phyloP scores from a whole-genome alignment of 2,888 invertebrate genomes.

The Bembecia ichneumoniformis region DNA sequence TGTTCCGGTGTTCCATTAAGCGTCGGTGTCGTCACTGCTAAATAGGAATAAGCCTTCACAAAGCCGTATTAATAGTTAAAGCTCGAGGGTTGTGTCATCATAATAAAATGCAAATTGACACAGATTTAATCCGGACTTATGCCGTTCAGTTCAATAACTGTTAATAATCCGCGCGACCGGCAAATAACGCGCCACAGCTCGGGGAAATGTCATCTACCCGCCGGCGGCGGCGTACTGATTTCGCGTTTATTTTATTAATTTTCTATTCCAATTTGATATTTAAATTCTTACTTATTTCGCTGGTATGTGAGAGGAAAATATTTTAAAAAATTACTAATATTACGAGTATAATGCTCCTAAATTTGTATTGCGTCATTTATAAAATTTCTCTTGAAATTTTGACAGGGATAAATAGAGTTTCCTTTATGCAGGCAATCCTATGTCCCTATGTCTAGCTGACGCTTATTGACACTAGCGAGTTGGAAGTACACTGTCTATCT shows the following conservation, averaged over 20 bases:
- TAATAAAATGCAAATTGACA: conserved; percentile 69
- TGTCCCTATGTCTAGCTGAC: no score
- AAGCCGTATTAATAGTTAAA: conserved; percentile 52
- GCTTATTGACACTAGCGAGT: no score
- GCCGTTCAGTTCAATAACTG: conserved; percentile 55
- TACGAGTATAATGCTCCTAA: no score
- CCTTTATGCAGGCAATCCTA: no score
- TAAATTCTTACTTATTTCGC: no score
- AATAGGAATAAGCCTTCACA: conserved; percentile 39
- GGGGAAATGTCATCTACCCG: conserved; percentile 1
- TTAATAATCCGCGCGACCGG: conserved; percentile 43
- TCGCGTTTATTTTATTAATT: conserved; percentile 1
- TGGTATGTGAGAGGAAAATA: no score
- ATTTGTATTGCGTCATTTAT: no score
- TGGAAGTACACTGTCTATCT: no score
- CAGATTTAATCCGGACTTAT: conserved; percentile 63
- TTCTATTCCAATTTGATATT: background rate
- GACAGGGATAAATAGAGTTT: no score
- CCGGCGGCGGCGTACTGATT: conserved; percentile 3
- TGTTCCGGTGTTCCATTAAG: conserved; percentile 14
- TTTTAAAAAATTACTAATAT: no score
- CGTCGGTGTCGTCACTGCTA: conserved; percentile 18
- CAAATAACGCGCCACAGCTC: conserved; percentile 16
- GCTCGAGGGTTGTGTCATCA: conserved; percentile 50
- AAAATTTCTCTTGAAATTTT: no score